A percentile compares a stretch with the other conserved stretches of the same genome.
phyloP scores from a whole-genome alignment of 2,113 vertebrate genomes.

The Labrus mixtus region DNA sequence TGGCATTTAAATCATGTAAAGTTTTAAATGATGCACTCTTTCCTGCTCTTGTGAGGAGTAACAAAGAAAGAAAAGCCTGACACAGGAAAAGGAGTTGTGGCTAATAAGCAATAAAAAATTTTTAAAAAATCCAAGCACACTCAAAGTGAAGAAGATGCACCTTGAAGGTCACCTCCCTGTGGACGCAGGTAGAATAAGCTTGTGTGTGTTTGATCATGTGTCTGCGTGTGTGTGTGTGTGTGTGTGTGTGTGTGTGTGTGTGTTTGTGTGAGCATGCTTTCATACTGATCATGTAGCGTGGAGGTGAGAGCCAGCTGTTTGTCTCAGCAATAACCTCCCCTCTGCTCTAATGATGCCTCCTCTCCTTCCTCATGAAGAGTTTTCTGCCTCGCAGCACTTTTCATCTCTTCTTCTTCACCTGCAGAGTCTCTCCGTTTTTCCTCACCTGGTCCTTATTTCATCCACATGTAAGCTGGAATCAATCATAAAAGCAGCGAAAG shows the following conservation, averaged over 20 bases:
- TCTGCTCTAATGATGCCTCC: slow-evolving; percentile 11
- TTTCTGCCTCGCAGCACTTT: slow-evolving; percentile 21
- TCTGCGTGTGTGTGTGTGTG: slow-evolving; percentile 2
- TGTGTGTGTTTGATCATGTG: slow-evolving; percentile 11
- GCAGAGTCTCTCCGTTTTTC: not conserved
- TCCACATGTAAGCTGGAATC: not conserved
- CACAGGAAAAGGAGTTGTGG: slow-evolving; percentile 12
- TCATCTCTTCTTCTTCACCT: not conserved
- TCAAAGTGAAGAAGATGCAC: slow-evolving; percentile 34
- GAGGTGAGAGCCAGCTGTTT: slow-evolving; percentile 44
- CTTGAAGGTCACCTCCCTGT: slow-evolving; percentile 60
- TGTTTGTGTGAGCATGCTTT: slow-evolving; percentile 17
- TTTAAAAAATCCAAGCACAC: not conserved
- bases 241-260: not conserved
- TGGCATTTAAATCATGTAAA: slow-evolving; percentile 1
- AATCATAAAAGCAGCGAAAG: not conserved
- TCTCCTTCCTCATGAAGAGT: slow-evolving; percentile 20
- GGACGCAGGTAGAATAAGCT: slow-evolving; percentile 7
- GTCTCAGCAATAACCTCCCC: slow-evolving; percentile 54
- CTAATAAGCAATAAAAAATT: slow-evolving; percentile 56
- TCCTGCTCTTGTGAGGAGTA: slow-evolving; percentile 11
- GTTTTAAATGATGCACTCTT: slow-evolving; percentile 1
- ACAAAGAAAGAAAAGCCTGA: slow-evolving; percentile 10
- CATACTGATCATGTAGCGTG: slow-evolving; percentile 45
- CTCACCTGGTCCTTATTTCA: not conserved